Base-by-base conservation (phyloP, 2,888 invertebrate genomes). In the Isoperla grammatica region DNA sequence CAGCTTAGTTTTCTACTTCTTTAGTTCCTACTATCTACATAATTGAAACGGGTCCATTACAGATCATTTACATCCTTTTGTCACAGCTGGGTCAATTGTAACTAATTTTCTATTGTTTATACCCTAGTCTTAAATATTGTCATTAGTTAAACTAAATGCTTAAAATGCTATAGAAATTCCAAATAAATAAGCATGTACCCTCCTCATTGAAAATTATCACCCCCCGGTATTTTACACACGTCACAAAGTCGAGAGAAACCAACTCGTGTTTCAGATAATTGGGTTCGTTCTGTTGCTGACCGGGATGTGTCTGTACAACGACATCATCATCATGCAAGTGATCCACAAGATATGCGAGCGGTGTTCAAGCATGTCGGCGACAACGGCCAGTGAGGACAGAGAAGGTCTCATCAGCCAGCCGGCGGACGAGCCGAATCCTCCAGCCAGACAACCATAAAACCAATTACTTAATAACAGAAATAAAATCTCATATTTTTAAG, bases 231-330 rank as follows among this genome's bases (percentile, higher is more conserved):
- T n/a, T n/a, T n/a, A n/a, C n/a, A n/a, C n/a, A n/a, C n/a, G n/a
- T n/a, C n/a, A n/a, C n/a, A n/a, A n/a, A n/a, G n/a, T n/a, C n/a
- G n/a, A n/a, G n/a, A n/a, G n/a, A n/a, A n/a, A 42, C 12, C 5
- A 42, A 13, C 3, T 42, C 3, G 64, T 67, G 56, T 76, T 75
- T 20, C 69, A 83, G 79, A 75, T 90, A 42, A 72, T 91, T 66
- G 95, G 95, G 4, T 94, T 94, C 71, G 69, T 81, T 0, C 74
- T 89, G 8, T 78, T 95, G 1, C 76, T 94, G 58, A 70, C 82
- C 60, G 95, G 95, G 63, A 91, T 92, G 84, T 85, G 87, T 67
- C 76, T 87, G 54, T 97, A 96, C 77, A 90, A 93, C 68, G 81
- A 84, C 45, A 71, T 85, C 0, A 65, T 84, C 6, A 67, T 65